Base-by-base conservation (phyloP, 2,888 invertebrate genomes). In the Camptogramma bilineatum region DNA sequence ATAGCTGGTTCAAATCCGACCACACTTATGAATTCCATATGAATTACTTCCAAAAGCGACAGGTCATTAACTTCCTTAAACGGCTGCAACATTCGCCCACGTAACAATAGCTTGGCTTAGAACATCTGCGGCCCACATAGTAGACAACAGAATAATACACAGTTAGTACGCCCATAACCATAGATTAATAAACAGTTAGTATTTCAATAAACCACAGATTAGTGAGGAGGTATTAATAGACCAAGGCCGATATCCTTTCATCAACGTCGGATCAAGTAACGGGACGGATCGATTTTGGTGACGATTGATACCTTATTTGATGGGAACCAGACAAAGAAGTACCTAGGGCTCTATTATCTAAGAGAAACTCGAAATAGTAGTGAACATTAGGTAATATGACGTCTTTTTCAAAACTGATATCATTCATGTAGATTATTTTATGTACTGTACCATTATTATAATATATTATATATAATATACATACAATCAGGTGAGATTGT, bases 51-150 rank as follows among this genome's bases (percentile, higher is more conserved):
- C 73, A 63, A 69, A 72, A 66, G 47, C 63, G 66, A 71, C 62
- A 69, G 66, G 65, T 67, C 68, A 69, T 73, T 71, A 65, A 72
- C 70, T 62, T 65, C 71, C 66, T 47, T 69, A 69, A 58, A 65
- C 59, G 69, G 60, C 56, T 62, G 54, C 62, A 66, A 60, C 69
- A 66, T 55, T 71, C 73, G 71, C 73, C 70, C 69, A 70, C 67
- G 63, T 68, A 72, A 71, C 71, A 78, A 75, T 78, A 76, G 60
- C 77, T 76, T 70, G 76, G 56, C 77, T 76, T 70, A 80, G 78
- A 83, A 83, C 90, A 87, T 88, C 86, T 86, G 90, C 80, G 87
- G 70, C 86, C 87, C 80, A 88, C 82, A 85, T 86, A 82, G 46
- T 59, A 72, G 59, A 69, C 71, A 13, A 58, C 34, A 62, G 62